These are phyloP conservation scores for Pluvianellus socialis DNA, from an alignment of 2,113 vertebrate genomes.

Conservation along the genomic window DNA sequence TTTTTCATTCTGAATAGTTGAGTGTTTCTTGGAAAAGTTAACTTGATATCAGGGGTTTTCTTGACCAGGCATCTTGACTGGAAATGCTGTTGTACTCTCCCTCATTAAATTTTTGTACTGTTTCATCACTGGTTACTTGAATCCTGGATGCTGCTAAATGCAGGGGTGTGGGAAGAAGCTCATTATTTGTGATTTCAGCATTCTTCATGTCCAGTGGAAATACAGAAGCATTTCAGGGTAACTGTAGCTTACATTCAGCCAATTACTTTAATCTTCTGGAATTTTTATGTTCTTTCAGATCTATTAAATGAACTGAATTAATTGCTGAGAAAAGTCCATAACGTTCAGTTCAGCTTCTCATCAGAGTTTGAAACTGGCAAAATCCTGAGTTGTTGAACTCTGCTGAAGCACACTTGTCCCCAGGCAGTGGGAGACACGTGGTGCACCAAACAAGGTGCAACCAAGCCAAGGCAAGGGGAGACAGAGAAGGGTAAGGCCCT, in stretches of 20 bases:
- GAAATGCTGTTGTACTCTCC: neutral
- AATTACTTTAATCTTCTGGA: neutral
- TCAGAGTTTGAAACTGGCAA: neutral
- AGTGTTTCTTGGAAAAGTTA: neutral
- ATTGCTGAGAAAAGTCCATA: neutral
- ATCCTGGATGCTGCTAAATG: neutral
- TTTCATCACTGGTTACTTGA: neutral
- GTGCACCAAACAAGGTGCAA: neutral
- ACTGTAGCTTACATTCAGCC: neutral
- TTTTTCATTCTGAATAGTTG: neutral
- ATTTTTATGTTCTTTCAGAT: neutral
- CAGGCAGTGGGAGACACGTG: accelerated
- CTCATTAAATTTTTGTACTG: neutral
- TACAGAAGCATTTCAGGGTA: neutral
- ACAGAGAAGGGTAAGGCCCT: neutral
- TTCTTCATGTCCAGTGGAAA: neutral
- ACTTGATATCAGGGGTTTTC: neutral
- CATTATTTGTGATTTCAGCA: neutral
- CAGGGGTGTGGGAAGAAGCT: neutral
- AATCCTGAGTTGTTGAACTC: neutral
- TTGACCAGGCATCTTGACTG: neutral
- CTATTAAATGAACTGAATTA: neutral
- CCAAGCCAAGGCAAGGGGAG: neutral
- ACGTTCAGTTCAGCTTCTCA: neutral
- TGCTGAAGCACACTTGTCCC: accelerated